phyloP scores from a whole-genome alignment of 1,140 invertebrate species.

The Drepana arcuata region DNA sequence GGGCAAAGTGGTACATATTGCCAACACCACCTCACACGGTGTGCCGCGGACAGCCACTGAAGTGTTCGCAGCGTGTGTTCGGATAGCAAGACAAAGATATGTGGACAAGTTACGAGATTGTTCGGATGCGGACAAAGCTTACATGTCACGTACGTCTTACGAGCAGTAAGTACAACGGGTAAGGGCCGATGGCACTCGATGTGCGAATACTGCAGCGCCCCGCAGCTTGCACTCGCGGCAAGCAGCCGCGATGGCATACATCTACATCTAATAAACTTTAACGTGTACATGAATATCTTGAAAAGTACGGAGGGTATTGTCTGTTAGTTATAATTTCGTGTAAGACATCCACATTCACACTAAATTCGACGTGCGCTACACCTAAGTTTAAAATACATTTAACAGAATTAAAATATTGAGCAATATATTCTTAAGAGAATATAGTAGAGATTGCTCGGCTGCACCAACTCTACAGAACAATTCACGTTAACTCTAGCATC shows the following conservation, averaged over 20 bases:
- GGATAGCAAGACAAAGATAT: conserved; percentile 18
- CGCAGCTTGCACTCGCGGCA: conserved; percentile 40
- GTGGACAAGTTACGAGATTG: conserved; percentile 18
- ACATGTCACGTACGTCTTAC: conserved; percentile 5
- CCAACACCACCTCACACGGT: conserved; percentile 42
- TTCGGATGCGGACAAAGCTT: conserved; percentile 16
- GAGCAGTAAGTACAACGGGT: conserved; percentile 36
- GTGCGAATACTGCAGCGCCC: conserved; percentile 42
- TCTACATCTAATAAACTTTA: conserved; percentile 68
- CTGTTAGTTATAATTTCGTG: conserved; percentile 65
- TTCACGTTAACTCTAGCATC: conserved; percentile 55
- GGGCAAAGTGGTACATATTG: conserved; percentile 45
- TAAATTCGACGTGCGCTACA: conserved; percentile 51
- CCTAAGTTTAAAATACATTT: conserved; percentile 63
- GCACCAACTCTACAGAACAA: conserved; percentile 65
- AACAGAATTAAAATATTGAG: conserved; percentile 70
- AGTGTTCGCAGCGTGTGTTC: no score
- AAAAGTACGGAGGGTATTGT: conserved; percentile 68
- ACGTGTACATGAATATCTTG: conserved; percentile 58
- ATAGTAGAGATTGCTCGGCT: conserved; percentile 68
- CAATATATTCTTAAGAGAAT: conserved; percentile 69
- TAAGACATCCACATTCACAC: conserved; percentile 44
- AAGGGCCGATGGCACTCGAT: conserved; percentile 22
- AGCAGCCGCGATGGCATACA: conserved; percentile 54
- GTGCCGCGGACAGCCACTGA: conserved; percentile 36